These are phyloP conservation scores for Cephalotes varians DNA, from an alignment of 2,888 invertebrate genomes.

Conservation along the genomic window DNA sequence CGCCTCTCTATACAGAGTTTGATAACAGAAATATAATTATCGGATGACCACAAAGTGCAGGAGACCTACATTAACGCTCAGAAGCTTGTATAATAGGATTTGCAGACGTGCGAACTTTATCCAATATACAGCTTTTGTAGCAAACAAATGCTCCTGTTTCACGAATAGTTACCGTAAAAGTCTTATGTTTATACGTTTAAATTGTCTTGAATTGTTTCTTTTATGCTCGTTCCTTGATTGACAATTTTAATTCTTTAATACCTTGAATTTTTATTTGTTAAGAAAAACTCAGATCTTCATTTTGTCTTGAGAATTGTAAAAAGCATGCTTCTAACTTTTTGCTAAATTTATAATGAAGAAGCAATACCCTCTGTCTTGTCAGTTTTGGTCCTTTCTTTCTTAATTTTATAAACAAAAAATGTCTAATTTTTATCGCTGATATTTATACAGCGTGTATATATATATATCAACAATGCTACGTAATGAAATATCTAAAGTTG, in stretches of 20 bases:
- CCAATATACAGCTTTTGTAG: constrained; percentile 64
- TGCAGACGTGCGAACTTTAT: constrained; percentile 60
- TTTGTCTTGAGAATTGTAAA: background rate
- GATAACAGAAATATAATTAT: constrained; percentile 63
- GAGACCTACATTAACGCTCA: constrained; percentile 59
- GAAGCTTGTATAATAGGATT: constrained; percentile 63
- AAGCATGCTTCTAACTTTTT: background rate
- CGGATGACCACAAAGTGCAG: constrained; percentile 50
- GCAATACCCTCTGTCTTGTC: background rate
- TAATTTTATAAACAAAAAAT: background rate
- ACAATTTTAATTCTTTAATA: background rate
- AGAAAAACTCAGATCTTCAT: background rate
- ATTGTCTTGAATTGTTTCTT: constrained; percentile 4
- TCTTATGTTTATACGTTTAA: background rate
- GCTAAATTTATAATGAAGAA: background rate
- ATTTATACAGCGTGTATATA: background rate
- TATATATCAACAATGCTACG: background rate
- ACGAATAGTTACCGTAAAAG: constrained; percentile 1
- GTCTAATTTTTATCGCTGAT: background rate
- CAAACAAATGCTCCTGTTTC: constrained; percentile 47
- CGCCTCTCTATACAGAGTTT: constrained; percentile 15
- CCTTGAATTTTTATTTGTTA: background rate
- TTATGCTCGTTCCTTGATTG: background rate
- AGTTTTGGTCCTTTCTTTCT: background rate
- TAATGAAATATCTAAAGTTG: background rate